Conservation (phyloP, 53 echinoderm and acorn worm genomes). For the Echinometra lucunter region DNA sequence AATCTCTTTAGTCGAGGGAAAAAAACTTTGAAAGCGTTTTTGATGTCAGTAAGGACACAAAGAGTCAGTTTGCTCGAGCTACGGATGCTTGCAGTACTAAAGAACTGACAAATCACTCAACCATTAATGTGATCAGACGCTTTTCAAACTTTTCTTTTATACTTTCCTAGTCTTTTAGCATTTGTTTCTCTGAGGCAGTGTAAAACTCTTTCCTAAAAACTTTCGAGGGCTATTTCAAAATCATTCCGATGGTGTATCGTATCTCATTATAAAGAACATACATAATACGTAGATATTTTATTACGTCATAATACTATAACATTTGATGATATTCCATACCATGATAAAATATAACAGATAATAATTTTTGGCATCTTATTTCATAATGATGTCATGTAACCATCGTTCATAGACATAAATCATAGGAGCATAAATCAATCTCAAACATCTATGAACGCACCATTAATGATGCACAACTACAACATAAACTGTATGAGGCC, state of each 20-base stretch:
- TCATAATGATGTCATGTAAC: background rate
- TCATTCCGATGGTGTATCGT: background rate
- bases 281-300: background rate
- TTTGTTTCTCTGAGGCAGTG: background rate
- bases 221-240: background rate
- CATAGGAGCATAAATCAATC: background rate
- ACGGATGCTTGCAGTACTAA: slow-evolving; percentile 24
- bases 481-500: background rate
- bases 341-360: background rate
- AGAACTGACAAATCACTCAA: slow-evolving; percentile 39
- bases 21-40: background rate
- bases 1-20: background rate
- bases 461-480: background rate
- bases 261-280: background rate
- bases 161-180: background rate
- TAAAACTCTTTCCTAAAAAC: background rate
- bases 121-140: slow-evolving; percentile 10
- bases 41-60: background rate
- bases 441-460: background rate
- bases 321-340: background rate
- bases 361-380: background rate
- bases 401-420: background rate
- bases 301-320: background rate
- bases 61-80: background rate
- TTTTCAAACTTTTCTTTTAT: background rate